These are phyloP conservation scores for Andrena bucephala DNA, from an alignment of 2,888 invertebrate species.

Conservation along the genomic window DNA sequence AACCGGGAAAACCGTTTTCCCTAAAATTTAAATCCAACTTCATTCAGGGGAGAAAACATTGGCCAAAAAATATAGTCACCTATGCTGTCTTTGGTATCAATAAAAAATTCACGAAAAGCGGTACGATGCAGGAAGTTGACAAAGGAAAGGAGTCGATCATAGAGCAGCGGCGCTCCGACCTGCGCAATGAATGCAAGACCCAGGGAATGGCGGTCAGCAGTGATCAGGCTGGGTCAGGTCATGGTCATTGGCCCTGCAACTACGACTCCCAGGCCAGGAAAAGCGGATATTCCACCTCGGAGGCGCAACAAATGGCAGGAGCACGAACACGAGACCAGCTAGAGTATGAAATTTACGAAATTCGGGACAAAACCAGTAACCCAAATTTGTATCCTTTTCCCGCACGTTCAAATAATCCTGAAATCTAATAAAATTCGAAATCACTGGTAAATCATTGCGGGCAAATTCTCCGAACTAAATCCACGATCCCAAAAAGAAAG, in stretches of 20 bases:
- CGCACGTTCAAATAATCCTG: not conserved
- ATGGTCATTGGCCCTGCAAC: conserved; percentile 71
- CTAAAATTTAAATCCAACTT: not conserved
- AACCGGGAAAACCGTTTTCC: not conserved
- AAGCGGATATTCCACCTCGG: not conserved
- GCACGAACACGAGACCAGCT: not conserved
- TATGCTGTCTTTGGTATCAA: not conserved
- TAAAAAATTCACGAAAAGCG: not conserved
- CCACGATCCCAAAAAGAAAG: not conserved
- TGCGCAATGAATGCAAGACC: conserved; percentile 76
- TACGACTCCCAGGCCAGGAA: not conserved
- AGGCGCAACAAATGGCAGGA: not conserved
- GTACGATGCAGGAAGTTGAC: not conserved
- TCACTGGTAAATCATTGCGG: not conserved
- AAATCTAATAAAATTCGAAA: not conserved
- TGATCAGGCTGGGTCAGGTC: conserved; percentile 65
- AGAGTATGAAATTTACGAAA: not conserved
- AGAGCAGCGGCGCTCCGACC: conserved; percentile 73
- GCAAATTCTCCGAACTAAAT: not conserved
- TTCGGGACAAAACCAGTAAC: not conserved
- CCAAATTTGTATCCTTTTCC: not conserved
- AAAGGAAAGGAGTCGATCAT: not conserved
- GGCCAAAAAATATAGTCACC: not conserved
- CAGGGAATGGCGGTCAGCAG: conserved; percentile 63
- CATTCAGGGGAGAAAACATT: not conserved